A percentile compares a stretch with the other conserved stretches of the same genome.
These are phyloP conservation scores for Petrolisthes cinctipes DNA, from an alignment of 2,888 invertebrate species.

Conservation along the genomic window DNA sequence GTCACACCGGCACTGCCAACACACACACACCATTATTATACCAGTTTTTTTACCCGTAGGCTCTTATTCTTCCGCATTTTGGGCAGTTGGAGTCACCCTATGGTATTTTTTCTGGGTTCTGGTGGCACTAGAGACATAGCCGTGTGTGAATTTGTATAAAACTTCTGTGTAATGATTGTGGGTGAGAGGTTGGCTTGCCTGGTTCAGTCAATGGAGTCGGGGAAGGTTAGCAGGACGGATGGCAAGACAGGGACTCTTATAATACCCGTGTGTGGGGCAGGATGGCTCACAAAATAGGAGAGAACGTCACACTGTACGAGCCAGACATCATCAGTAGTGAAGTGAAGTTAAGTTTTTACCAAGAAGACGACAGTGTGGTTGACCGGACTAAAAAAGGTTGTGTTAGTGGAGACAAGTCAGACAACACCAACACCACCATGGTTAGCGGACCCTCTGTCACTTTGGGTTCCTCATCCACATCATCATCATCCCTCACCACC, in stretches of 20 bases:
- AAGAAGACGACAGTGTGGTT: constrained; percentile 67
- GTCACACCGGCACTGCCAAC: constrained; percentile 49
- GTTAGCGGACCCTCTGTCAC: constrained; percentile 37
- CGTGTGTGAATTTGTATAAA: neutral
- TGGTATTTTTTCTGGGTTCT: neutral
- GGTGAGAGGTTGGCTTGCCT: constrained; percentile 40
- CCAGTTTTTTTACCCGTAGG: neutral
- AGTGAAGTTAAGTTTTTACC: constrained; percentile 44
- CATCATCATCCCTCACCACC: neutral
- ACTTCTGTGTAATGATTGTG: neutral
- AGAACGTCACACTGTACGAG: constrained; percentile 62
- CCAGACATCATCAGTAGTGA: constrained; percentile 46
- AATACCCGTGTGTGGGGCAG: constrained; percentile 59
- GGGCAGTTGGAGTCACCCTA: neutral
- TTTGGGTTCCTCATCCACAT: constrained; percentile 28
- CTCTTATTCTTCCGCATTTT: neutral
- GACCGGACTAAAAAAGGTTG: constrained; percentile 47
- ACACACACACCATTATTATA: neutral
- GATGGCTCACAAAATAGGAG: constrained; percentile 61
- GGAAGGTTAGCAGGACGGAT: constrained; percentile 39
- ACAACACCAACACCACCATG: neutral
- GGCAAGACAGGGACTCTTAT: constrained; percentile 48
- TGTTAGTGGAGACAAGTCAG: neutral
- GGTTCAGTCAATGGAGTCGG: constrained; percentile 35
- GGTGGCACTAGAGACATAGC: neutral